phyloP scores from a whole-genome alignment of 2,888 invertebrate species.

The Epirrita christyi region DNA sequence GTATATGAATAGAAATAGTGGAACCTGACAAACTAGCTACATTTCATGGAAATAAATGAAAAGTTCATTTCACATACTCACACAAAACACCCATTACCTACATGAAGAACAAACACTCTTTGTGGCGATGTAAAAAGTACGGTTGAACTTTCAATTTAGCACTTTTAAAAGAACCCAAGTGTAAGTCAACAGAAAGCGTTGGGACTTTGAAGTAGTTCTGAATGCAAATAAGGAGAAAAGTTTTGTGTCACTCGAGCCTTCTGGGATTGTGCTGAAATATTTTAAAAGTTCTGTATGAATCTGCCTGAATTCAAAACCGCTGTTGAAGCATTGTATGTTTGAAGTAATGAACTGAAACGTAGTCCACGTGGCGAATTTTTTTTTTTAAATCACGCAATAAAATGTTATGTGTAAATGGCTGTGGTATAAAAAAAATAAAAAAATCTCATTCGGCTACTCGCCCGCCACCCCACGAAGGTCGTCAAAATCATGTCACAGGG shows the following conservation, averaged over 20 bases:
- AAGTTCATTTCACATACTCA: neutral
- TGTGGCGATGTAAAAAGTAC: slow-evolving; percentile 23
- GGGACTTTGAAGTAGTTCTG: slow-evolving; percentile 30
- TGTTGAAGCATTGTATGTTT: neutral
- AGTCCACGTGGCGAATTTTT: too few species aligned
- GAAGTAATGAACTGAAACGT: too few species aligned
- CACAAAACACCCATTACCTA: neutral
- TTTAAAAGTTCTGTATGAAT: neutral
- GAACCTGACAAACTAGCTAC: too few species aligned
- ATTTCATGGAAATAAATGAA: too few species aligned
- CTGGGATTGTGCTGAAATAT: neutral
- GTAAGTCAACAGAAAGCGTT: slow-evolving; percentile 30
- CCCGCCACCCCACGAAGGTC: too few species aligned
- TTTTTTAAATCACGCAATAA: too few species aligned
- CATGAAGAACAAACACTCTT: neutral
- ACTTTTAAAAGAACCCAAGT: slow-evolving; percentile 27
- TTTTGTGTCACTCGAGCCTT: slow-evolving; percentile 9
- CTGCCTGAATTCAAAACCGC: neutral
- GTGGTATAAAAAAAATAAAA: too few species aligned
- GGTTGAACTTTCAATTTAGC: slow-evolving; percentile 32
- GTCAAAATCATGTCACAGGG: too few species aligned
- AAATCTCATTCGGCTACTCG: too few species aligned
- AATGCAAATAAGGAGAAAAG: slow-evolving; percentile 32
- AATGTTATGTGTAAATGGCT: too few species aligned
- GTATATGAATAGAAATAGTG: too few species aligned